Base-by-base conservation (phyloP, 2,113 vertebrate species). In the Oreocharis arfaki region DNA sequence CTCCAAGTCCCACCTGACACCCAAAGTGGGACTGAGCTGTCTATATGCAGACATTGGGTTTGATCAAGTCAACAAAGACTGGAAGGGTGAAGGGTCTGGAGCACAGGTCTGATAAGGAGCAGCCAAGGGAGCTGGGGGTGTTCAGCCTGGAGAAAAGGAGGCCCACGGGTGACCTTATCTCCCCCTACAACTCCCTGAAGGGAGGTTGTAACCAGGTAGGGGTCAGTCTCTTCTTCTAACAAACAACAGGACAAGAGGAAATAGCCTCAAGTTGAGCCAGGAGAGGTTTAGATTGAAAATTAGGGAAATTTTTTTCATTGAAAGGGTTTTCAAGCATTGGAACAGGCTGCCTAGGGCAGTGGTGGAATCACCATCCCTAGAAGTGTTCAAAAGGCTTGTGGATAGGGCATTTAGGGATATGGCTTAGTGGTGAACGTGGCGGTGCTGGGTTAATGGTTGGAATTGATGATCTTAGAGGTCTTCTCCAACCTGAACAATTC, bases 341-440 rank as follows among this genome's bases (percentile, higher is more conserved):
- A 69, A 69, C 39, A n/a, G 55, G 55, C 63, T 86, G 16, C 26
- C 35, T 21, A 56, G 26, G 26, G 17, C 41, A 71, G 42, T 42
- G 49, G 16, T 56, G 11, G 57, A 64, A 56, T 26, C 24, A 17
- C 9, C 11, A 22, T 35, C 32, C 67, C 5, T 52, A 4, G 23
- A 81, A 81, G 37, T 7, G 15, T 27, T 57, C 26, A 57, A 42
- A 73, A 65, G 44, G 22, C 27, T 33, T 23, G 68, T 11, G 28
- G 52, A 46, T 39, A 23, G 14, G 35, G 23, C 6, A 30, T 33
- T 52, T 82, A 67, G 46, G 33, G 53, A 46, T 23, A 30, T 2
- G 7, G 16, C 24, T 67, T 42, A 53, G 28, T 52, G 39, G n/a
- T 30, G 39, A 53, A n/a, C 0, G 0, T 11, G 13, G 32, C 47